A percentile compares a stretch with the other conserved stretches of the same genome.
phyloP scores from a whole-genome alignment of 2,113 vertebrate species.

The Rhabdomys dilectus region DNA sequence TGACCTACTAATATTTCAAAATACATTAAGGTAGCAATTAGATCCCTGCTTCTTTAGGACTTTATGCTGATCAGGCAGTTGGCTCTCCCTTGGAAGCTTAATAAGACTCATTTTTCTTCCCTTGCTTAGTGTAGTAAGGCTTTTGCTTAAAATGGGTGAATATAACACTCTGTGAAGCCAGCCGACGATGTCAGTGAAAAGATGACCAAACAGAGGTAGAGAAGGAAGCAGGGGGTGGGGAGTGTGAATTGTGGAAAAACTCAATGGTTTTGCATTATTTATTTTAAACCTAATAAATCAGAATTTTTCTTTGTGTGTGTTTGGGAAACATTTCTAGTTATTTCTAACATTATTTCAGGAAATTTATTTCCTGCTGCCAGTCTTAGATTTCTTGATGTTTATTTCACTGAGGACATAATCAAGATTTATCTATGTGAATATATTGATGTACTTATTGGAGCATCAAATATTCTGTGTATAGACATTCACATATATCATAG shows the following conservation, averaged over 20 bases:
- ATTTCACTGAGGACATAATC: neutral
- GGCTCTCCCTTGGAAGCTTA: conserved; percentile 1
- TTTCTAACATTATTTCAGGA: neutral
- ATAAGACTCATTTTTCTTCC: conserved; percentile 62
- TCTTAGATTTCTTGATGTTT: neutral
- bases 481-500: neutral
- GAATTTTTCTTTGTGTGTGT: neutral
- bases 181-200: neutral
- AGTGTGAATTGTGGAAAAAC: neutral
- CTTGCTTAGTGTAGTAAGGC: neutral
- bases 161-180: neutral
- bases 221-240: neutral
- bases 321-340: neutral
- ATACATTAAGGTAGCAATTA: conserved; percentile 65
- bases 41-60: neutral
- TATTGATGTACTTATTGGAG: neutral
- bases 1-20: conserved; percentile 70
- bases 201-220: neutral
- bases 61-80: conserved; percentile 64
- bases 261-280: neutral
- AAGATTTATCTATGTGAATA: neutral
- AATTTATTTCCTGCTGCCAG: neutral
- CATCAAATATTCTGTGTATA: neutral
- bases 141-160: conserved; percentile 64
- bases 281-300: neutral